Conservation (phyloP, 2,888 invertebrate species). For the Oscheius sp. region DNA sequence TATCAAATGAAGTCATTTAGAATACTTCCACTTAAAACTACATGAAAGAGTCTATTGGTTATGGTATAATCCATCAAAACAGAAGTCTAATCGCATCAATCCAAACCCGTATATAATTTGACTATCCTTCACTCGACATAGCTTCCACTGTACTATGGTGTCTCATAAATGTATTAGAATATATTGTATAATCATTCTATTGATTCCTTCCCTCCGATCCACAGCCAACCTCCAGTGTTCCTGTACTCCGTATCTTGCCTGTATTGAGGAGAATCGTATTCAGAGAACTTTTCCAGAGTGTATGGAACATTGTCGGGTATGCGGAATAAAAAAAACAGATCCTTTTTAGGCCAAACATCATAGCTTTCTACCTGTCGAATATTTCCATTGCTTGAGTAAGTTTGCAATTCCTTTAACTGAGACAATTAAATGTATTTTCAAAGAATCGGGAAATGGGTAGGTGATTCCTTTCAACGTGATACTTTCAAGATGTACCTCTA, state of each 20-base stretch:
- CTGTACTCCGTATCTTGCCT: neutral
- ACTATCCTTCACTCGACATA: too few relatives aligned
- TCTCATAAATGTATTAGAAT: too few relatives aligned
- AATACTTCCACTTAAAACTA: too few relatives aligned
- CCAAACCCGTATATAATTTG: too few relatives aligned
- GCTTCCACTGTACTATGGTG: too few relatives aligned
- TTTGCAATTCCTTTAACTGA: neutral
- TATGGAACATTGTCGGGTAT: conserved; percentile 14
- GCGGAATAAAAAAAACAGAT: neutral
- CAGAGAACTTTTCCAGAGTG: conserved; percentile 12
- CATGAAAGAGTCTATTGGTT: too few relatives aligned
- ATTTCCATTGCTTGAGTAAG: neutral
- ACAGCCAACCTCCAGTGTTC: neutral
- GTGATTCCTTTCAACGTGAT: neutral
- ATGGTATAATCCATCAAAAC: too few relatives aligned
- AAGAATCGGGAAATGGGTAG: neutral
- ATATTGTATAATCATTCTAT: too few relatives aligned
- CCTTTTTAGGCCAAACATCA: conserved; percentile 14
- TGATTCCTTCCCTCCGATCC: neutral
- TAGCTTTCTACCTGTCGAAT: neutral
- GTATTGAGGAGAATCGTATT: neutral
- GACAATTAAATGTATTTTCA: conserved; percentile 15
- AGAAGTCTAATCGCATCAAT: too few relatives aligned
- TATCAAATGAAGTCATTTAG: too few relatives aligned
- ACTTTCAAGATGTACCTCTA: neutral